A percentile compares a stretch with the other conserved stretches of the same genome.
phyloP scores from a whole-genome alignment of 2,113 vertebrate species.

The Xenotilapia caudafasciata region DNA sequence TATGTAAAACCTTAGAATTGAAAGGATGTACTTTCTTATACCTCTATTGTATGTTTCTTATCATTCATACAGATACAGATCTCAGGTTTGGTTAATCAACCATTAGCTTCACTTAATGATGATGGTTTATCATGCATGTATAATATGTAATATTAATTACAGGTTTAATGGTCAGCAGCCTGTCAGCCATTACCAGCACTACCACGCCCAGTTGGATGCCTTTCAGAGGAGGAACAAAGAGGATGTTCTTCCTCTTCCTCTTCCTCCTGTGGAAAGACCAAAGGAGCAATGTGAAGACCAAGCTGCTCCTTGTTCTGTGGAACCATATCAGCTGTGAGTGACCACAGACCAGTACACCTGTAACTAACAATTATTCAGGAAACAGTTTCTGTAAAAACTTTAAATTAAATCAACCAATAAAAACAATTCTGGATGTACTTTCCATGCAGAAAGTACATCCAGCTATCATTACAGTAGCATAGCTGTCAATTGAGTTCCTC shows the following conservation, averaged over 20 bases:
- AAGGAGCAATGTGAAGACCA: slow-evolving; percentile 32
- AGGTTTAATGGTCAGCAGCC: slow-evolving; percentile 52
- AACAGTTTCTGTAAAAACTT: neutral
- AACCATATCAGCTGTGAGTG: slow-evolving; percentile 61
- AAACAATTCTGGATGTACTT: too few relatives aligned
- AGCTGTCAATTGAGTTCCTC: neutral
- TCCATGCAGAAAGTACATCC: neutral
- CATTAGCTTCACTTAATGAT: neutral
- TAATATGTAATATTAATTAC: neutral
- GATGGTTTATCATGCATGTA: neutral
- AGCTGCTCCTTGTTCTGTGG: slow-evolving; percentile 1
- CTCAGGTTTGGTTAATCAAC: neutral
- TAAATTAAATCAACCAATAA: too few relatives aligned
- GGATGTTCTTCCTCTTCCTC: neutral
- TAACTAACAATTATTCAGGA: neutral
- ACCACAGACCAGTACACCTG: neutral
- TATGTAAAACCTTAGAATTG: neutral
- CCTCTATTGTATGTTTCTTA: neutral
- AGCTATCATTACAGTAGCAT: neutral
- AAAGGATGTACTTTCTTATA: neutral
- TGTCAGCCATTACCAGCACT: slow-evolving; percentile 65
- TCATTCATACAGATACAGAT: neutral
- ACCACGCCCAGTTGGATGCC: slow-evolving; percentile 71
- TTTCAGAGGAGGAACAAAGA: slow-evolving; percentile 55
- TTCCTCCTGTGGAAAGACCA: slow-evolving; percentile 8